Evolutionary conservation across 2,797 vertebrate genomes (phyloP).

Genomic region (Malacoraja senta): DNA sequence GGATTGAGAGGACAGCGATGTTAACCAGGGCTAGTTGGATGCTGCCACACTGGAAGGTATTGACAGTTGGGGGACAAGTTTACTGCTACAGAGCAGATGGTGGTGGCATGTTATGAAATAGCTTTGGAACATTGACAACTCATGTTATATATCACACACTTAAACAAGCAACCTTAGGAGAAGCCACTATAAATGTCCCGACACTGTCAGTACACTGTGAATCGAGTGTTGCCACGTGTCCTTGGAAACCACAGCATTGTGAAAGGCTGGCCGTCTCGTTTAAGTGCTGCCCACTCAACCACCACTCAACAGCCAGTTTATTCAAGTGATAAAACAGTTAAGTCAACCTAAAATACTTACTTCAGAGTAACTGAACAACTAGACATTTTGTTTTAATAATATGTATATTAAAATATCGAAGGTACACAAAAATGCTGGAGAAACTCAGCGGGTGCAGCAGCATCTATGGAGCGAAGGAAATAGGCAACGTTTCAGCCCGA

Average conservation of each 20-base stretch:
- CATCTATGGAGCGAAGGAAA: too few species aligned
- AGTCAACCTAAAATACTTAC: neutral
- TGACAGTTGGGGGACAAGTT: neutral
- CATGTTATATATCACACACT: neutral
- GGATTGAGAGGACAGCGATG: neutral
- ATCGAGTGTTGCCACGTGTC: neutral
- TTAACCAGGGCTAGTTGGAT: neutral
- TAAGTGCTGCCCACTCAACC: neutral
- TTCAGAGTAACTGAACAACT: neutral
- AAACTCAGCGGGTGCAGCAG: too few species aligned
- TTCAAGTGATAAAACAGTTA: too few species aligned
- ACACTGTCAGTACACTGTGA: neutral
- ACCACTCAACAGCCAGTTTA: neutral
- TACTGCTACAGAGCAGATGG: neutral
- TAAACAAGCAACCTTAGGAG: neutral
- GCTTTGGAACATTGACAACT: neutral
- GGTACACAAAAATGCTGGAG: too few species aligned
- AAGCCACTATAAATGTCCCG: neutral
- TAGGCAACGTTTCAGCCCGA: too few species aligned
- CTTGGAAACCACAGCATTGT: neutral
- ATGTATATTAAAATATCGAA: too few species aligned
- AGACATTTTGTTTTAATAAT: neutral
- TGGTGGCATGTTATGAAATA: neutral
- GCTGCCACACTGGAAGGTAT: neutral
- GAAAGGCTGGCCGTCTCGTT: neutral